A percentile compares a stretch with the other conserved stretches of the same genome.
Conservation (phyloP, 1,140 invertebrate genomes). For the Drosophila equinoxialis region DNA sequence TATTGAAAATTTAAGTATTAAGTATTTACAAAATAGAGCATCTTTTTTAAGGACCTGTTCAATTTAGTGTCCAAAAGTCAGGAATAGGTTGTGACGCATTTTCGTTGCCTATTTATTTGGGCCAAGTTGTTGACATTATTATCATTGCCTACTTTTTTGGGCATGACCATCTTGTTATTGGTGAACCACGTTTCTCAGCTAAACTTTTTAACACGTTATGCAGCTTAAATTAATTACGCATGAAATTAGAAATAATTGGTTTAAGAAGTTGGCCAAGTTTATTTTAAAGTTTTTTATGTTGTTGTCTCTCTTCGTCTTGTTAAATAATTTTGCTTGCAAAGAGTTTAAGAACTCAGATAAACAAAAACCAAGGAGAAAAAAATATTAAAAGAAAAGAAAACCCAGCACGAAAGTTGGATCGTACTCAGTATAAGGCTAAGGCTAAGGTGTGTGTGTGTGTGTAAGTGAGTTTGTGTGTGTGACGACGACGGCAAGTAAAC, state of each 20-base stretch:
- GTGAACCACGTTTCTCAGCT: constrained; percentile 22
- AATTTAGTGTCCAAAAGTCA: too few species aligned
- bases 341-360: constrained; percentile 74
- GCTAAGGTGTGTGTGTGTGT: neutral
- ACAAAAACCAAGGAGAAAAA: constrained; percentile 57
- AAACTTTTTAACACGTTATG: constrained; percentile 69
- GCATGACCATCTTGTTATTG: neutral
- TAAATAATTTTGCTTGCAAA: constrained; percentile 36
- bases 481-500: constrained; percentile 47
- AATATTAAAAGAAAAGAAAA: neutral
- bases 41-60: too few species aligned
- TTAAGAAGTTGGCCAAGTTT: constrained; percentile 70
- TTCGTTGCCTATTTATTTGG: too few species aligned
- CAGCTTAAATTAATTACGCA: constrained; percentile 78
- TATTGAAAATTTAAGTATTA: too few species aligned
- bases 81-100: too few species aligned
- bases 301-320: neutral
- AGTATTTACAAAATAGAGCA: too few species aligned
- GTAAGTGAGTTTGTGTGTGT: neutral
- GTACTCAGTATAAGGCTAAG: neutral
- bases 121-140: too few species aligned
- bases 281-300: constrained; percentile 63
- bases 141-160: too few species aligned
- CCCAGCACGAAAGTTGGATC: neutral
- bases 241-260: constrained; percentile 80